Evolutionary conservation across 2,888 invertebrate species (phyloP), one percentile per base, ranked within the genome.

Genomic region (Mesorhabditis spiculigera): DNA sequence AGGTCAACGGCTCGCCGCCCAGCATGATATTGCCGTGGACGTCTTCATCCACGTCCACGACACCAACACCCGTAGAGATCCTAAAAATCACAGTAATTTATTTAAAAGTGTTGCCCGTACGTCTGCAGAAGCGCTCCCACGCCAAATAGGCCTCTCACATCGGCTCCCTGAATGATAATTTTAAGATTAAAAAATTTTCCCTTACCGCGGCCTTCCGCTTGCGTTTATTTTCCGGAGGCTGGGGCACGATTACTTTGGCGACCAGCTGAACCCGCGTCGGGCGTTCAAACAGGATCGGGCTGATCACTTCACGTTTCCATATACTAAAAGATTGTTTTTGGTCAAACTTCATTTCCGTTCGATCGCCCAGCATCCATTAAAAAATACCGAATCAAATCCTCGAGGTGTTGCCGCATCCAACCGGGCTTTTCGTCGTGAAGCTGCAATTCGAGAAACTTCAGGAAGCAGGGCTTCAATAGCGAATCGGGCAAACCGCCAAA

Each of bases 401-500:
- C 75, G 5, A 78, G 65, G 45, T 78, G 77, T 16, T 73, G 70
- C n/a, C 73, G 64, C 75, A 76, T 71, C 77, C 78, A 78, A 58
- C 74, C 73, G 58, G 69, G 64, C 43, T 72, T 71, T 41, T 72
- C 72, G 28, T 61, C 62, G 45, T 70, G 67, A 62, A 75, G 68
- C 74, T 75, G 75, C 44, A 58, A 16, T 45, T 78, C 73, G 4
- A 79, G 73, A 0, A 69, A 73, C 5, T 66, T 65, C n/a, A 76
- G 68, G 74, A 79, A 73, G 8, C 73, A 73, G 28, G 75, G 76
- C 67, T 79, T 79, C 64, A 79, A 71, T 67, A 79, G 69, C 58
- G 78, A 75, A 50, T 79, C 78, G 10, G 79, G 79, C 8, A 79
- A 66, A 45, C 79, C 79, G 41, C 69, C 68, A 66, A 73, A 79